Conservation (phyloP, 2,888 invertebrate species). For the Temnothorax ravouxi region DNA sequence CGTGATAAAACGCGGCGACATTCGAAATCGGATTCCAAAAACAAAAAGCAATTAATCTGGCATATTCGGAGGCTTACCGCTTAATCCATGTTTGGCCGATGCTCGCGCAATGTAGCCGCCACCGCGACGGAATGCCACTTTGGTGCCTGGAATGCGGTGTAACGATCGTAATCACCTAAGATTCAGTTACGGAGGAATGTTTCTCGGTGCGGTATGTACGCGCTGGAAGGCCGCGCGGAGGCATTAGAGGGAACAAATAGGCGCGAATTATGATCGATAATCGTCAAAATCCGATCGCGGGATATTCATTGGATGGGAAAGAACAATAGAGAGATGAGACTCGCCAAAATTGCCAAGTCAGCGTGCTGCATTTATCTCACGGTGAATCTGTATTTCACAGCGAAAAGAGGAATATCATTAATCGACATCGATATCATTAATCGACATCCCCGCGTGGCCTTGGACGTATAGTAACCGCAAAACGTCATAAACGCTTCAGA, state of each 20-base stretch:
- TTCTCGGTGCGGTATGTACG: slow-evolving; percentile 74
- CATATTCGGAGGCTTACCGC: slow-evolving; percentile 71
- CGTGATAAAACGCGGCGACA: slow-evolving; percentile 57
- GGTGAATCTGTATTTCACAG: neutral
- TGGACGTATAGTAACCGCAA: slow-evolving; percentile 24
- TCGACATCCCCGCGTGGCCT: slow-evolving; percentile 36
- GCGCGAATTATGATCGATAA: slow-evolving; percentile 62
- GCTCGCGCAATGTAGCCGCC: slow-evolving; percentile 75
- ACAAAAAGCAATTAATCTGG: slow-evolving; percentile 75
- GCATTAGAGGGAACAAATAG: slow-evolving; percentile 69
- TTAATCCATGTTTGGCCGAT: slow-evolving; percentile 76
- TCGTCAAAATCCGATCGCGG: slow-evolving; percentile 32
- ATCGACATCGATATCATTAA: neutral
- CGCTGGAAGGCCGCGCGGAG: slow-evolving; percentile 68
- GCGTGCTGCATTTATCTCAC: neutral
- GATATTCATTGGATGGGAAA: neutral
- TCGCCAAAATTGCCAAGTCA: neutral
- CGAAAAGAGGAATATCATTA: neutral
- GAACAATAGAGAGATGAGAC: neutral
- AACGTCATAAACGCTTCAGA: slow-evolving; percentile 55
- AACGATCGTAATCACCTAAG: slow-evolving; percentile 81
- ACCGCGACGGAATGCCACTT: slow-evolving; percentile 80
- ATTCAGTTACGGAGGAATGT: slow-evolving; percentile 80
- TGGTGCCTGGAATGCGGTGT: slow-evolving; percentile 83
- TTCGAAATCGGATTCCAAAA: slow-evolving; percentile 70